Percentiles rank a stretch among this genome's conserved stretches.
Conservation (phyloP, 2,797 vertebrate species). For the Alfaro cultratus region DNA sequence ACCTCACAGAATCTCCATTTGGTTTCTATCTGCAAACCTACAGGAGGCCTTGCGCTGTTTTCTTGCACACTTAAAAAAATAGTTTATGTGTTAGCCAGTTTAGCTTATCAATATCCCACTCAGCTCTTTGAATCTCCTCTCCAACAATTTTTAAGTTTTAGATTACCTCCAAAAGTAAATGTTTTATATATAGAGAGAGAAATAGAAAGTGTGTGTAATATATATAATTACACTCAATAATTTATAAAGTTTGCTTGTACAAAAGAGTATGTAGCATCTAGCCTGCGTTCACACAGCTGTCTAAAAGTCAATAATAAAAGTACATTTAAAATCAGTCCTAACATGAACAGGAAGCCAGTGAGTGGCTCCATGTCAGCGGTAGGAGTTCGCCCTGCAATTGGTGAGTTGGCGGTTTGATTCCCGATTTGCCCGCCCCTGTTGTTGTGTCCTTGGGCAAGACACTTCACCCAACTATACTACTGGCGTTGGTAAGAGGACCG, state of each 20-base stretch:
- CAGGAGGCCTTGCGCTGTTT: neutral
- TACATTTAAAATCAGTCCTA: neutral
- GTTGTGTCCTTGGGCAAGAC: too few relatives aligned
- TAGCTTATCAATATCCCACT: neutral
- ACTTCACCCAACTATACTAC: too few relatives aligned
- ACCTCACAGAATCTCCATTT: constrained; percentile 7
- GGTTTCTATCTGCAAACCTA: neutral
- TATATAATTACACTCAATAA: neutral
- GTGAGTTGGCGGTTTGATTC: too few relatives aligned
- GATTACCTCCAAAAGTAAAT: neutral
- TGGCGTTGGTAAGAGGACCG: too few relatives aligned
- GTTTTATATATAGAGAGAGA: too few relatives aligned
- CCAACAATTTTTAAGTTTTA: neutral
- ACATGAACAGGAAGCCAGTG: neutral
- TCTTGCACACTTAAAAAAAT: neutral
- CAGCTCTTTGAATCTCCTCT: neutral
- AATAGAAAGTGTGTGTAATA: too few relatives aligned
- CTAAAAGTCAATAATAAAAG: neutral
- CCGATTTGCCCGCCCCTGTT: too few relatives aligned
- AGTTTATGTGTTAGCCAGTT: neutral
- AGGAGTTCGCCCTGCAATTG: too few relatives aligned
- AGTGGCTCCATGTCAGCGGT: neutral
- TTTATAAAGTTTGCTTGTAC: neutral
- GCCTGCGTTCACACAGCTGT: neutral
- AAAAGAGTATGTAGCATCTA: neutral